These are phyloP conservation scores for Trichosurus vulpecula DNA, from an alignment of 2,797 vertebrate genomes.

Conservation along the genomic window DNA sequence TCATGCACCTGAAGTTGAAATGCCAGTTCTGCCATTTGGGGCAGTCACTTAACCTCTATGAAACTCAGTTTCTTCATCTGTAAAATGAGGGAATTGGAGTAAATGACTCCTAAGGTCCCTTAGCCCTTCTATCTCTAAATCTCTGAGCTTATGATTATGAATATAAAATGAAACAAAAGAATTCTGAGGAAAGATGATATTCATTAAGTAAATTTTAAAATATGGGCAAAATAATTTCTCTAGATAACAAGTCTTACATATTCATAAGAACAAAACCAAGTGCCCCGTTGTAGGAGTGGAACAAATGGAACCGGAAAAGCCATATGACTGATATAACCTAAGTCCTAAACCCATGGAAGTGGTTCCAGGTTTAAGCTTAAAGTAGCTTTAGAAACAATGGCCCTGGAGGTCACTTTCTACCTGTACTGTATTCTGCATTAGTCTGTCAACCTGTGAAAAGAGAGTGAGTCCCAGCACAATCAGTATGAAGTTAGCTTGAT, in stretches of 20 bases:
- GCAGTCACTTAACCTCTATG: background rate
- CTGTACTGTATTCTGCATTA: background rate
- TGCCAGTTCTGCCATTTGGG: background rate
- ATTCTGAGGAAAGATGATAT: background rate
- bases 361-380: background rate
- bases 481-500: background rate
- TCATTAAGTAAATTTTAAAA: too few relatives aligned
- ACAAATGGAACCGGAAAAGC: background rate
- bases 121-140: background rate
- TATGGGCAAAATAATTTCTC: background rate
- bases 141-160: background rate
- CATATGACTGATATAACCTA: background rate
- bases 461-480: background rate
- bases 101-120: background rate
- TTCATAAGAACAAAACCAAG: background rate
- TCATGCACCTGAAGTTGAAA: background rate
- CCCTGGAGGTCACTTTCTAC: background rate
- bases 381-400: background rate
- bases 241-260: background rate
- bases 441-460: background rate
- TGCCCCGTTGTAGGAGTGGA: background rate
- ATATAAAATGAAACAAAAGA: background rate
- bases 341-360: background rate
- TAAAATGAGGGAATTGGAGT: background rate
- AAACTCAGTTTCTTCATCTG: background rate